Percentiles rank a stretch among this genome's conserved stretches.
Evolutionary conservation across 2,113 vertebrate genomes (phyloP).

Genomic region (Potamarius usumacintae): DNA sequence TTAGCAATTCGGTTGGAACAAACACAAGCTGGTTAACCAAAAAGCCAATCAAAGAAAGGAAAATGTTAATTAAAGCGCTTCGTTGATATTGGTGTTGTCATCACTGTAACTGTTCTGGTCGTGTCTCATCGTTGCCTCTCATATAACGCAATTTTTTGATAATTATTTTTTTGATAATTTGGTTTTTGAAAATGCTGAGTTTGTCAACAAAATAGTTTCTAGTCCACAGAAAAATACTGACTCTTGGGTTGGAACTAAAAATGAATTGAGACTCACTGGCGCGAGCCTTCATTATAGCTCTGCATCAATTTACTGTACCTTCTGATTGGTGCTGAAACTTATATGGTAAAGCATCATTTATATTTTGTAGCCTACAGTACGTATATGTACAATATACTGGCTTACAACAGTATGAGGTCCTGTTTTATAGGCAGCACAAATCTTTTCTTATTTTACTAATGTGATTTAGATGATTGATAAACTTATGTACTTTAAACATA

Average conservation of each 20-base stretch:
- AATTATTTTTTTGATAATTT: neutral
- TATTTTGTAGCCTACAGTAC: neutral
- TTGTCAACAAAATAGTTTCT: neutral
- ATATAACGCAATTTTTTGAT: neutral
- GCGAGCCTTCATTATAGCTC: neutral
- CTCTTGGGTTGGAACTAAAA: neutral
- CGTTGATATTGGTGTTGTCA: neutral
- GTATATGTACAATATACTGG: neutral
- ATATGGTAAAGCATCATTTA: neutral
- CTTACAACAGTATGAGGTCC: neutral
- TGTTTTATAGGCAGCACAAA: neutral
- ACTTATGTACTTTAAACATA: no score
- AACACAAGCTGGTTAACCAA: neutral
- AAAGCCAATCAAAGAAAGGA: neutral
- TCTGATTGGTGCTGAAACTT: neutral
- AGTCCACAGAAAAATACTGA: neutral
- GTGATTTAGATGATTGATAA: neutral
- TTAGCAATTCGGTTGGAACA: neutral
- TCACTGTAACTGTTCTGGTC: neutral
- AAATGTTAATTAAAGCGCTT: neutral
- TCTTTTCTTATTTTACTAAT: neutral
- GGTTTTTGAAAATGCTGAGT: neutral
- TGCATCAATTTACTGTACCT: neutral
- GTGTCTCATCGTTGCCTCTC: neutral
- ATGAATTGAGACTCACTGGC: neutral